Conservation (phyloP, 2,113 vertebrate genomes). For the Pomatorhinus ruficollis region DNA sequence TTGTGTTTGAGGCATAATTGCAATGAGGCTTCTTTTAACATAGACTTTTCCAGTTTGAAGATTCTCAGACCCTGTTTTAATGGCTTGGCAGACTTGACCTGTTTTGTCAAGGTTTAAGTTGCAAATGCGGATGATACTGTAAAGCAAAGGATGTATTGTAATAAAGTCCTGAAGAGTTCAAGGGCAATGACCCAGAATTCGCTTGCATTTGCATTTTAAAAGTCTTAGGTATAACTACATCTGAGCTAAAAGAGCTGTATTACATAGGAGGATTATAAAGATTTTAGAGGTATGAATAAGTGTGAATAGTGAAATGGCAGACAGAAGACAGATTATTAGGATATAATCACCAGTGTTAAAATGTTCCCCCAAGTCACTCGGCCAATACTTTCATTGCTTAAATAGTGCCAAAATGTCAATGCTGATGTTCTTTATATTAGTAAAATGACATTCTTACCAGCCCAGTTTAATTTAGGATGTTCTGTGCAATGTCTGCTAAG, state of each 20-base stretch:
- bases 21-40: background rate
- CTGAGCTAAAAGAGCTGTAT: background rate
- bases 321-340: background rate
- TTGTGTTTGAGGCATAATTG: background rate
- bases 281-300: background rate
- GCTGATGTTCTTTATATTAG: background rate
- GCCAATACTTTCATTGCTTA: background rate
- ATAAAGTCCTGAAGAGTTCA: background rate
- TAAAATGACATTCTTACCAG: background rate
- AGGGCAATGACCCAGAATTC: background rate
- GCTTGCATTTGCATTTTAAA: background rate
- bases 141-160: background rate
- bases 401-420: background rate
- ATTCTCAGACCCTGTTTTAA: background rate
- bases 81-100: background rate
- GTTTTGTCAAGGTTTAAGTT: background rate
- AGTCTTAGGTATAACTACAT: background rate
- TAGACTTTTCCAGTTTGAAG: background rate
- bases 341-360: background rate
- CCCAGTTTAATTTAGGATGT: background rate
- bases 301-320: background rate
- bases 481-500: background rate
- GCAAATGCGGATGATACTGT: background rate
- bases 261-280: background rate
- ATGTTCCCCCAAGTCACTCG: background rate